A percentile compares a stretch with the other conserved stretches of the same genome.
Evolutionary conservation across 1,140 invertebrate genomes (phyloP).

Genomic region (Aphelenchoides avenae): DNA sequence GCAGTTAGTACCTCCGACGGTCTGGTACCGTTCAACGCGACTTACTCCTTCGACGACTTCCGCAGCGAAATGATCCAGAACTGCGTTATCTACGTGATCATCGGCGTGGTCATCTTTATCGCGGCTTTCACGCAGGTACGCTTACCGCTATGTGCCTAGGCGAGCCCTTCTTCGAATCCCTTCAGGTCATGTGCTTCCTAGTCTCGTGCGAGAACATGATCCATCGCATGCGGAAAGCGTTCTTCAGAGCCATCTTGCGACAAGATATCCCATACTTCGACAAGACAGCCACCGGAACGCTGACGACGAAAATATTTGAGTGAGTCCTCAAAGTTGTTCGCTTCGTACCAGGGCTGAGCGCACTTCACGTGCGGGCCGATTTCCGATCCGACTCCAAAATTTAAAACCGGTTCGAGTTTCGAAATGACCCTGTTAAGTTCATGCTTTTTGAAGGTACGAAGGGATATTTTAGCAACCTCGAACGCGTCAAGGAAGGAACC

Average conservation of each 20-base stretch:
- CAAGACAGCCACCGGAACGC: conserved; percentile 76
- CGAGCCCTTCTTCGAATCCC: neutral
- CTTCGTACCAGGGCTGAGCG: neutral
- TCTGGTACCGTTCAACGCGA: no score
- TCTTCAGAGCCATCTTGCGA: conserved; percentile 72
- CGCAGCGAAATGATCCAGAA: conserved; percentile 12
- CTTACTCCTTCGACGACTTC: conserved; percentile 37
- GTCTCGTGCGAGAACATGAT: conserved; percentile 66
- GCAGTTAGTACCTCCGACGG: no score
- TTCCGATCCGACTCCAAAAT: no score
- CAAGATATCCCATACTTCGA: conserved; percentile 89
- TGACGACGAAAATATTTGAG: conserved; percentile 81
- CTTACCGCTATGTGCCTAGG: conserved; percentile 2
- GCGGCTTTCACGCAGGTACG: conserved; percentile 46
- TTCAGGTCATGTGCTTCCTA: conserved; percentile 59
- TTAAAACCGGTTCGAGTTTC: no score
- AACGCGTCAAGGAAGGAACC: conserved; percentile 79
- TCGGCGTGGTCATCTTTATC: conserved; percentile 25
- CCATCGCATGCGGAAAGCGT: conserved; percentile 69
- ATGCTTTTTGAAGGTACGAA: neutral
- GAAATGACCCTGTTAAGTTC: no score
- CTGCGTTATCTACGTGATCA: conserved; percentile 16
- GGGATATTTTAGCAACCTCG: conserved; percentile 74
- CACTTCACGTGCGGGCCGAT: neutral
- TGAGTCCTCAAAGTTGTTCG: conserved; percentile 59